Base-by-base conservation (phyloP, 2,888 invertebrate species). In the Polymixis flavicincta region DNA sequence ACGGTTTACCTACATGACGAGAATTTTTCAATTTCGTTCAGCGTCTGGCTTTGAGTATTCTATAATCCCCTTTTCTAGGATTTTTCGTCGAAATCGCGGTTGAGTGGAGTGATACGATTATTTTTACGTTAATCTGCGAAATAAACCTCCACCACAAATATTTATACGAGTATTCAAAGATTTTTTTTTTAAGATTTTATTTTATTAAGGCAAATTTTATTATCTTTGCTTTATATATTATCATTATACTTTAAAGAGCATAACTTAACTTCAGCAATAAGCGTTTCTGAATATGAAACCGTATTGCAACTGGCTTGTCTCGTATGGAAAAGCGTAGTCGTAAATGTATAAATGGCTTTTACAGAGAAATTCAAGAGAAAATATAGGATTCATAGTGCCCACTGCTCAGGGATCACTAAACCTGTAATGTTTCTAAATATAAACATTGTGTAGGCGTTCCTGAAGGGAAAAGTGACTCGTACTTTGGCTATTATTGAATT, bases 361-460 rank as follows among this genome's bases (percentile, higher is more conserved):
- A 25, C 25, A 32, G 2, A 37, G 22, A 69, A 72, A 69, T 72
- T 65, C 37, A 57, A 52, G 11, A 9, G n/a, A 69, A 66, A 69
- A 69, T 65, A 66, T 14, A 48, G n/a, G 19, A 32, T 25, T 45
- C 28, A 25, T 45, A 59, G 50, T 55, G 42, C 28, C 54, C n/a
- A 17, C 52, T 52, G 17, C n/a, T 32, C 25, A 57, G 69, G 71
- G 55, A 74, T 60, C 48, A 28, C 60, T 72, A 67, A 70, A 71
- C 72, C 37, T 71, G 52, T 74, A 63, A 82, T 55, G 19, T 63
- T 59, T 67, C 79, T 79, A 83, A 70, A 74, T 75, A 85, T 79
- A 85, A 78, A 78, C 57, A 82, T 52, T 74, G 85, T 64, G 78
- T 85, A 71, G 74, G 83, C 60, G 72, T 71, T 78, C 82, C 74